Conservation (phyloP, 2,113 vertebrate species). For the Microtus richardsoni region DNA sequence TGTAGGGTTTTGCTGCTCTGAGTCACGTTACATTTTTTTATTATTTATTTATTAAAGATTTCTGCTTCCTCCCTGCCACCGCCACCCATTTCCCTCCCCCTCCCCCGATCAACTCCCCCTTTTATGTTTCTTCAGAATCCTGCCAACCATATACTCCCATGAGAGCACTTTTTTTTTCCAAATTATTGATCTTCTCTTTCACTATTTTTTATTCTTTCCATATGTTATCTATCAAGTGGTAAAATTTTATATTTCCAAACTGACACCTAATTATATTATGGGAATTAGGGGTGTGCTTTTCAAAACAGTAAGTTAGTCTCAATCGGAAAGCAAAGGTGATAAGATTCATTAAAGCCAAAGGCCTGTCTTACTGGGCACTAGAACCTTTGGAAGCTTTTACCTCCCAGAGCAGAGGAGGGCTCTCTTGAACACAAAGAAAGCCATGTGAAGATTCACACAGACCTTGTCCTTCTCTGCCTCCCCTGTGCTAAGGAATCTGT, state of each 20-base stretch:
- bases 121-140: conserved; percentile 43
- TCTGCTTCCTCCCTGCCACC: too few relatives aligned
- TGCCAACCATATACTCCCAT: conserved; percentile 55
- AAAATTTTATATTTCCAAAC: conserved; percentile 65
- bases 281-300: background rate
- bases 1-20: conserved; percentile 39
- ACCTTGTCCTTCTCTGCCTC: conserved; percentile 73
- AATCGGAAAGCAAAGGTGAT: conserved; percentile 44
- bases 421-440: conserved; percentile 66
- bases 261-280: conserved; percentile 56
- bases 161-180: conserved; percentile 56
- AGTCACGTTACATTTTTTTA: conserved; percentile 26
- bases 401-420: conserved; percentile 54
- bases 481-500: conserved; percentile 76
- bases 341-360: conserved; percentile 43
- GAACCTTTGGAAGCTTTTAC: conserved; percentile 65
- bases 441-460: conserved; percentile 72
- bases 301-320: conserved; percentile 63
- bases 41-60: too few relatives aligned
- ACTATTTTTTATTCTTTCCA: background rate
- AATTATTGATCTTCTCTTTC: conserved; percentile 61
- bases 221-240: conserved; percentile 55
- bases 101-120: too few relatives aligned
- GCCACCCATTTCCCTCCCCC: too few relatives aligned
- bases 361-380: conserved; percentile 55